Evolutionary conservation across 2,113 vertebrate species (phyloP), one percentile per base, ranked within the genome.

Genomic region (Microtus richardsoni): DNA sequence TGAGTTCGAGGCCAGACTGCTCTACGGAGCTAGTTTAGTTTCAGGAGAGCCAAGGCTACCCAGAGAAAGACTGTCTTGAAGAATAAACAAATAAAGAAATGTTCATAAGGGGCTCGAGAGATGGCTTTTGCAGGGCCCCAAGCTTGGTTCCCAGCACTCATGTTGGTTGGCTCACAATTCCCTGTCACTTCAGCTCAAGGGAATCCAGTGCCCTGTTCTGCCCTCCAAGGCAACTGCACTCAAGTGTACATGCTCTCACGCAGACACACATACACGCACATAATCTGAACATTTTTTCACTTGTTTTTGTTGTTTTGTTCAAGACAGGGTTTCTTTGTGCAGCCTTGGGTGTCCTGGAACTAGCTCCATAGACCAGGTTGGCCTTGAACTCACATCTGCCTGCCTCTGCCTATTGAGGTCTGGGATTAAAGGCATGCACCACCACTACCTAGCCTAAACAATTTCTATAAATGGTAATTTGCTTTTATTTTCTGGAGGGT

Each of bases 401-500:
- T 66, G 12, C 64, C 28, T 66, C 28, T 66, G 5, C 66, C 66
- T 70, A 14, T 30, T 70, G 66, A 36, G 66, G 33, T 33, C 66
- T 70, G 66, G 66, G 33, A 36, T 33, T 36, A 70, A 70, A 70
- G 14, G 14, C 12, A 5, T 36, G 14, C 30, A 36, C 66, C 33
- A 70, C 30, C 66, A 70, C 66, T 70, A 13, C 14, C 66, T 36
- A 6, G 66, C 30, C 66, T 70, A 36, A 70, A 70, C 66, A 70
- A 36, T 33, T 70, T 36, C 16, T 82, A 62, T 84, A 64, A 44
- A 64, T 84, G 60, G 24, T 44, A 30, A 44, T 84, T 64, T 41
- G 58, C 39, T 58, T 88, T 91, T 85, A 19, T 89, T 91, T 86
- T 73, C 64, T 92, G 83, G 80, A 77, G 49, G 54, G 77, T 47